These are phyloP conservation scores for Coracias cyanogaster DNA, from an alignment of 2,797 vertebrate genomes.

Conservation along the genomic window DNA sequence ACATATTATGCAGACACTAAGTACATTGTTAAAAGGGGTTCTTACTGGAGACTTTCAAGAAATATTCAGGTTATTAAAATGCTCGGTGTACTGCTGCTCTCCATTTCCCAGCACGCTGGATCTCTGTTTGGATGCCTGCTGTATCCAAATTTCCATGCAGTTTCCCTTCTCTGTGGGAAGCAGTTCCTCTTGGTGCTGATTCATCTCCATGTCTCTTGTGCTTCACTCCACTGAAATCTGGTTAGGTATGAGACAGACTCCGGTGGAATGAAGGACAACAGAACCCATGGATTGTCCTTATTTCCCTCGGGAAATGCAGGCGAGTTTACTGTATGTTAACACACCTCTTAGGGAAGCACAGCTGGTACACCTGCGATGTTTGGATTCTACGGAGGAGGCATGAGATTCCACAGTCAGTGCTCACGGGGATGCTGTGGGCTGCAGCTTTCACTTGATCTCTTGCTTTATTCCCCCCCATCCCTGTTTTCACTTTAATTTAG, in stretches of 20 bases:
- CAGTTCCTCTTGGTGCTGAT: not conserved
- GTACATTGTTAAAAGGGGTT: not conserved
- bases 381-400: not conserved
- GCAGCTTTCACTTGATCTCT: rapidly evolving
- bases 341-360: not conserved
- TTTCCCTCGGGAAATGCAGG: not conserved
- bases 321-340: rapidly evolving
- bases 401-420: not conserved
- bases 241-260: conserved; percentile 95
- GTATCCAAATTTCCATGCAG: not conserved
- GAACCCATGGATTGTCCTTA: conserved; percentile 85
- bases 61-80: not conserved
- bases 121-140: not conserved
- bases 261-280: conserved; percentile 99
- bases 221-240: conserved; percentile 99
- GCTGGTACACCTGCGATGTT: not conserved
- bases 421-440: not conserved
- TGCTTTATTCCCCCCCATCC: rapidly evolving
- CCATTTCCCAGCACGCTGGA: not conserved
- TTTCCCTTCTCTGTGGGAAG: not conserved
- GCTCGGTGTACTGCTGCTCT: not conserved
- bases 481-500: rapidly evolving
- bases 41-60: not conserved
- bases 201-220: conserved; percentile 92
- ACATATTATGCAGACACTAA: conserved; percentile 6